Evolutionary conservation across 2,797 vertebrate species (phyloP), one percentile per base, ranked within the genome.

Genomic region (Hippoglossus hippoglossus): DNA sequence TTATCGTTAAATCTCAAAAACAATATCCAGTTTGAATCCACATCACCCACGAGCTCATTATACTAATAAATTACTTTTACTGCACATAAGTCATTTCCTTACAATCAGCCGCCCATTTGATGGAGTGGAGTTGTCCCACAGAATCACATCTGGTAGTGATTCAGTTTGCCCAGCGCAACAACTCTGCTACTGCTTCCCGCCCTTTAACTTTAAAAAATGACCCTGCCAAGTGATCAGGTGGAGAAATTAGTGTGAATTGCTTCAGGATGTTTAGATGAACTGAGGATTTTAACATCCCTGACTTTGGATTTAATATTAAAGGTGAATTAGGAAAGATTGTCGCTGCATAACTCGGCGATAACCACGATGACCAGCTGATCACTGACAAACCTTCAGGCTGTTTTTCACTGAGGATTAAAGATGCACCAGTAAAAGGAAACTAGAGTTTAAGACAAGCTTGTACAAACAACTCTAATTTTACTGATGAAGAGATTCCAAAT

Each of bases 61-160:
- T 21, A 13, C 22, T 47, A 58, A 49, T 49, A 75, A 51, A 54
- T 49, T 0, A 31, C 7, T 18, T 66, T 66, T 41, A 50, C 19
- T 54, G 15, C 28, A 31, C 26, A 4, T 41, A 63, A 67, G 31
- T 54, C 36, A 59, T 75, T 61, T 75, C 53, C 54, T 19, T 50
- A 36, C 50, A 19, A 67, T 59, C 24, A 31, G 39, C 47, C 26
- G 60, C 36, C 10, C 36, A 21, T 56, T 2, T 24, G n/a, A 39
- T 19, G 63, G 15, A 55, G 21, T 63, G 4, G 53, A 59, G n/a
- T 12, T 39, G 28, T 49, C n/a, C 34, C 31, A 63, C 31, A 67
- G 5, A 64, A 56, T 61, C 46, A 26, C 56, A 69, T 76, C 46
- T 65, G 69, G 31, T 22, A 56, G 16, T 39, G 36, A 50, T 44